Evolutionary conservation across 2,797 vertebrate genomes (phyloP).

Genomic region (Bucorvus abyssinicus): DNA sequence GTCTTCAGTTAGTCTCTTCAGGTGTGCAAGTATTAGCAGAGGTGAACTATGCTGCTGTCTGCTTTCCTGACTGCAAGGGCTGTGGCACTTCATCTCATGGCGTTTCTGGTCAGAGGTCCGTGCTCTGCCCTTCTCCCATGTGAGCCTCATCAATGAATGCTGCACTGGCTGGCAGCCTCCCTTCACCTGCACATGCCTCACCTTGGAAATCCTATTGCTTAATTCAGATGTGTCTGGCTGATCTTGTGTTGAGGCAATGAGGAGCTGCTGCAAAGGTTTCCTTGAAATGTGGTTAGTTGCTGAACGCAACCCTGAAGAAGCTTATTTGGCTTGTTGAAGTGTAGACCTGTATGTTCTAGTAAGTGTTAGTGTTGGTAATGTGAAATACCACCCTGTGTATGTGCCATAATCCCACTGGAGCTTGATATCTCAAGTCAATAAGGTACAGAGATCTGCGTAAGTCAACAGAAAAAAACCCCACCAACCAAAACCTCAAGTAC

Average conservation of each 20-base stretch:
- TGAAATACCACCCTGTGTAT: background rate
- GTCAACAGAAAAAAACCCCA: background rate
- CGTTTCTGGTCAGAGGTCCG: background rate
- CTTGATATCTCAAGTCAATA: background rate
- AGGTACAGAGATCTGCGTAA: background rate
- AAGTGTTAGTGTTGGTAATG: background rate
- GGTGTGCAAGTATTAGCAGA: background rate
- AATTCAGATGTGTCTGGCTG: background rate
- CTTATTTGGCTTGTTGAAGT: background rate
- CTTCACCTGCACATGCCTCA: rapidly evolving
- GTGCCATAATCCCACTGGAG: background rate
- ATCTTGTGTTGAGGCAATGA: rapidly evolving
- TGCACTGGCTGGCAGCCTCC: background rate
- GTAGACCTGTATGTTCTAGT: too few species aligned
- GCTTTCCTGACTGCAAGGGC: background rate
- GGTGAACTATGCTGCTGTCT: background rate
- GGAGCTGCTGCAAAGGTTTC: background rate
- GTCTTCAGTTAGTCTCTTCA: background rate
- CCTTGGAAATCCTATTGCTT: background rate
- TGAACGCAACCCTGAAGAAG: rapidly evolving
- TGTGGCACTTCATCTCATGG: background rate
- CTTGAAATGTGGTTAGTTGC: background rate
- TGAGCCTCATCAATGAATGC: rapidly evolving
- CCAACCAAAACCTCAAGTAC: background rate
- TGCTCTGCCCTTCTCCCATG: rapidly evolving